Evolutionary conservation across 2,888 invertebrate genomes (phyloP), one percentile per base, ranked within the genome.

Genomic region (Limnephilus auricula): DNA sequence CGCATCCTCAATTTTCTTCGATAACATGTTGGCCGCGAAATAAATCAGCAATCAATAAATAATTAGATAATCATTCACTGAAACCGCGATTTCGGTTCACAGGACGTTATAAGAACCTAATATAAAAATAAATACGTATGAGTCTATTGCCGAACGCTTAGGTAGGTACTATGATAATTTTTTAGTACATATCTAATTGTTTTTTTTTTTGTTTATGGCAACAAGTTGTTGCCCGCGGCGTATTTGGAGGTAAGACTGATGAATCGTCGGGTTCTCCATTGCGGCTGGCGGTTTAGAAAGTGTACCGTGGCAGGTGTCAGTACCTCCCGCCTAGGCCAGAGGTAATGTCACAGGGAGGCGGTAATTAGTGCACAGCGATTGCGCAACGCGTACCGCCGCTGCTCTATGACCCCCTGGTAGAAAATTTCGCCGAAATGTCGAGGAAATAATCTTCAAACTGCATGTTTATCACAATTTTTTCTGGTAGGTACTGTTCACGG

Each of bases 221-320:
- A 82, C 82, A 34, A 10, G 82, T 82, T 25, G 40, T 85, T 45
- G 85, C 85, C 85, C 85, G 85, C 85, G 85, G 85, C 85, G 37
- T 34, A 30, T 25, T 40, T 85, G 34, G 40, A 10, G 37, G 40
- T 40, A 85, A 85, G 85, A 85, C 85, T 85, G 40, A 85, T n/a
- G 85, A 25, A 34, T 40, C n/a, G 30, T 4, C n/a, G 25, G 85
- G 85, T 30, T 2, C 45, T 40, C 85, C 30, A 30, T 13, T 4
- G 25, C 85, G 40, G 40, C 13, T 85, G 10, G n/a, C 40, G 10
- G 85, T 85, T 85, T 85, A 85, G 85, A 85, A 85, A 85, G 85
- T 85, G 10, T 40, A 40, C 40, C 5, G 30, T 40, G 84, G 84
- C 37, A 40, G n/a, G 37, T 12, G 13, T 9, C 40, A 15, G 85